Conservation (phyloP, 2,888 invertebrate genomes). For the Drosophila formosana region DNA sequence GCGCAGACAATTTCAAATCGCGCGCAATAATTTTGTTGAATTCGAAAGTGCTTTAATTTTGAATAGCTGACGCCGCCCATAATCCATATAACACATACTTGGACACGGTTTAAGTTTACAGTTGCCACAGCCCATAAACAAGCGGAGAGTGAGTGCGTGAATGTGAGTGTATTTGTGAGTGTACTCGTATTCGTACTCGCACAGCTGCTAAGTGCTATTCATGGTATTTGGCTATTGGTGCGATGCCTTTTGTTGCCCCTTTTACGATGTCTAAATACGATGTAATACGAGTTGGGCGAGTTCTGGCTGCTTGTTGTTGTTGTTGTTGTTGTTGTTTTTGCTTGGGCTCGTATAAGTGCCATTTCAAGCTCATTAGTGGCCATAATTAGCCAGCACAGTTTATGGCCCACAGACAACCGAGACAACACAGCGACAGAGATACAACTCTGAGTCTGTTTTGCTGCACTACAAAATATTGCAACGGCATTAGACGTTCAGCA, state of each 20-base stretch:
- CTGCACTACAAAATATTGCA: background rate
- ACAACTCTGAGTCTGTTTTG: conserved; percentile 26
- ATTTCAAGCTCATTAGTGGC: conserved; percentile 80
- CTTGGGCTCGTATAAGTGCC: conserved; percentile 68
- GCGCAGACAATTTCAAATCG: conserved; percentile 67
- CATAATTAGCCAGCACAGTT: conserved; percentile 76
- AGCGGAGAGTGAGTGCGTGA: background rate
- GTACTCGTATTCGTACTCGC: conserved; percentile 1
- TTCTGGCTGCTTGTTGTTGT: background rate
- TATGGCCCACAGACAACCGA: conserved; percentile 73
- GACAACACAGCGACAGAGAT: conserved; percentile 40
- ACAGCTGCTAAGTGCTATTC: conserved; percentile 37
- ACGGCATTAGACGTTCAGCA: background rate
- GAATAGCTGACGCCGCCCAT: conserved; percentile 41
- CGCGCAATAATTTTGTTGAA: conserved; percentile 35
- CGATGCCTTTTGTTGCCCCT: conserved; percentile 28
- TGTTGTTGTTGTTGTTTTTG: conserved; percentile 14
- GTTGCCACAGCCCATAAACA: conserved; percentile 55
- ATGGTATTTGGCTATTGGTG: conserved; percentile 48
- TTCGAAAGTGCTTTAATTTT: conserved; percentile 38
- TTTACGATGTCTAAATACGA: conserved; percentile 54
- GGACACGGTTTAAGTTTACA: conserved; percentile 32
- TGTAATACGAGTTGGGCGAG: conserved; percentile 6
- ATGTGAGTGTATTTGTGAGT: background rate
- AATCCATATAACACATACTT: conserved; percentile 30